Evolutionary conservation across 2,888 invertebrate genomes (phyloP), one percentile per base, ranked within the genome.

Genomic region (Adela reaumurella): DNA sequence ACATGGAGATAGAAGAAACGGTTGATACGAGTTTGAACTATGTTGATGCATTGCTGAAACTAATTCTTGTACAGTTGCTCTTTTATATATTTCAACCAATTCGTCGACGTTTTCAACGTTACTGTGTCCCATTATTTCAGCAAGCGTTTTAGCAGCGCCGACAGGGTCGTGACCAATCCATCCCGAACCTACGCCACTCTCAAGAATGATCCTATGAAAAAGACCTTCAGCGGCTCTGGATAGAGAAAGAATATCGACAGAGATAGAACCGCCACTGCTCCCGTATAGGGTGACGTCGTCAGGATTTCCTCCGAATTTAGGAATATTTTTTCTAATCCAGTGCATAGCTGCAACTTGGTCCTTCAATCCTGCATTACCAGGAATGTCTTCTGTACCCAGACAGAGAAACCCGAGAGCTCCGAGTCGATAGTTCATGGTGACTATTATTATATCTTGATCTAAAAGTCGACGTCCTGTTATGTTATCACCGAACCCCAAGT

Each of bases 301-400:
- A 17, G 48, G 45, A 19, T 79, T 73, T 1, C 80, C 80, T 1
- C 77, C 74, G 49, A 80, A 80, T 8, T 59, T 62, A 6, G 58
- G 51, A 45, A 80, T 74, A 55, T 80, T 80, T 18, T 62, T 62
- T 51, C 71, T 74, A 0, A 80, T 67, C 48, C 48, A 48, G n/a
- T 42, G n/a, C 24, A 42, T 11, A 42, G 46, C 18, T 2, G 35
- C n/a, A 14, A 50, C 47, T 44, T 50, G 47, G 42, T 47, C 50
- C 41, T 45, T 50, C 42, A 19, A 14, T 11, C 51, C 53, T 1
- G 53, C 53, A 19, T 53, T 53, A 10, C 53, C 53, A 11, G 53
- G 53, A 16, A 49, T 29, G 16, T 47, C 49, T 46, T 51, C 46
- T 16, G 53, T 53, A 5, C 53, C 53, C n/a, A 53, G 29, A 18